Conservation (phyloP, 2,797 vertebrate genomes). For the Eidolon dupreanum region DNA sequence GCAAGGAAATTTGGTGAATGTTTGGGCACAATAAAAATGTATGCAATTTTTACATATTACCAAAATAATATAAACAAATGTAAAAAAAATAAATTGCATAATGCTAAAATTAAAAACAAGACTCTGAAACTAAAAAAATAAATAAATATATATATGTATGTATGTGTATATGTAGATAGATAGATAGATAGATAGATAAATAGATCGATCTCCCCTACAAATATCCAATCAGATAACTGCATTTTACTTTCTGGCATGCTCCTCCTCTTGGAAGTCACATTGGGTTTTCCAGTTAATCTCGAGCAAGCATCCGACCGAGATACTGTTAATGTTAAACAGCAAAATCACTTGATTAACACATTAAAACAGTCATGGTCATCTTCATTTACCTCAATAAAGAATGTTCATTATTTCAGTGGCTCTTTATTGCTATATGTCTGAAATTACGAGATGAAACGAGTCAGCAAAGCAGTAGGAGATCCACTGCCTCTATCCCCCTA, state of each 20-base stretch:
- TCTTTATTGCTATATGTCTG: not conserved
- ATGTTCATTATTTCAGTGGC: constrained; percentile 4
- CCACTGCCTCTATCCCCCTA: not conserved
- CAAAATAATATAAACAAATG: too few relatives aligned
- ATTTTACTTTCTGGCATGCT: not conserved
- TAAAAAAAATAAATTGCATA: too few relatives aligned
- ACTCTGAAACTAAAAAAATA: too few relatives aligned
- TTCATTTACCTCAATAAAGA: constrained; percentile 49
- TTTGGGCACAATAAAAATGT: too few relatives aligned
- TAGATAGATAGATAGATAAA: too few relatives aligned
- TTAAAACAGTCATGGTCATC: not conserved
- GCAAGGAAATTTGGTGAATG: too few relatives aligned
- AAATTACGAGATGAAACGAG: not conserved
- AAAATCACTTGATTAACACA: not conserved
- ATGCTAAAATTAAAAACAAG: too few relatives aligned
- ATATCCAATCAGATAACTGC: not conserved
- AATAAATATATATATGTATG: too few relatives aligned
- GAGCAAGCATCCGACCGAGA: constrained; percentile 26
- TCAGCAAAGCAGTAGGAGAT: not conserved
- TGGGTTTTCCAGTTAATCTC: constrained; percentile 53
- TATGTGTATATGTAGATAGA: too few relatives aligned
- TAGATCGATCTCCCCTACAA: not conserved
- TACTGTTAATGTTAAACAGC: not conserved
- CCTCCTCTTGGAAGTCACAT: constrained; percentile 16
- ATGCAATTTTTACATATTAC: too few relatives aligned